These are phyloP conservation scores for Myiopsitta monachus DNA, from an alignment of 2,113 vertebrate genomes.

Conservation along the genomic window DNA sequence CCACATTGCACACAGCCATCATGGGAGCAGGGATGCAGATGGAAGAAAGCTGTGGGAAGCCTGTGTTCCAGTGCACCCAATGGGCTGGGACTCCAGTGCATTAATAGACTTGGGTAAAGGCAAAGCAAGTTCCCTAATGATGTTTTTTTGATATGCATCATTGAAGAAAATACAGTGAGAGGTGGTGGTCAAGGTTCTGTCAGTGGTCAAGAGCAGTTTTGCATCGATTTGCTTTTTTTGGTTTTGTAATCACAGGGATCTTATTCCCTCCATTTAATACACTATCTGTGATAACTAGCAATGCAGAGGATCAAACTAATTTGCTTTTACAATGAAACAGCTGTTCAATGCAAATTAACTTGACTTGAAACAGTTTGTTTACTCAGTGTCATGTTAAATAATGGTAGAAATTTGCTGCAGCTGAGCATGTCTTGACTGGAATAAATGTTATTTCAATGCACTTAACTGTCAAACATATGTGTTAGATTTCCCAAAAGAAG, in stretches of 20 bases:
- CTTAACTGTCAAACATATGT: background rate
- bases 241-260: background rate
- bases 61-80: background rate
- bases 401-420: background rate
- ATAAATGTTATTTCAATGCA: background rate
- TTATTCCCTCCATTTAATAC: background rate
- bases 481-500: background rate
- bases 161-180: background rate
- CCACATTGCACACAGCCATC: fast-evolving
- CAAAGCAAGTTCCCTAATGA: background rate
- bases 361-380: background rate
- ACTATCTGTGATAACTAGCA: background rate
- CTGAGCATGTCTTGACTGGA: background rate
- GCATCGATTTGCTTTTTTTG: background rate
- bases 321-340: background rate
- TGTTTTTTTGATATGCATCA: background rate
- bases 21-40: fast-evolving
- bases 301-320: background rate
- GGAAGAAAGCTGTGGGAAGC: background rate
- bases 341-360: background rate
- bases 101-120: background rate
- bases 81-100: background rate
- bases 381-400: background rate
- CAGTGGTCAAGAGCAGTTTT: background rate
- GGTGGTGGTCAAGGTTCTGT: background rate